Conservation (phyloP, 2,888 invertebrate species). For the Clitarchus hookeri region DNA sequence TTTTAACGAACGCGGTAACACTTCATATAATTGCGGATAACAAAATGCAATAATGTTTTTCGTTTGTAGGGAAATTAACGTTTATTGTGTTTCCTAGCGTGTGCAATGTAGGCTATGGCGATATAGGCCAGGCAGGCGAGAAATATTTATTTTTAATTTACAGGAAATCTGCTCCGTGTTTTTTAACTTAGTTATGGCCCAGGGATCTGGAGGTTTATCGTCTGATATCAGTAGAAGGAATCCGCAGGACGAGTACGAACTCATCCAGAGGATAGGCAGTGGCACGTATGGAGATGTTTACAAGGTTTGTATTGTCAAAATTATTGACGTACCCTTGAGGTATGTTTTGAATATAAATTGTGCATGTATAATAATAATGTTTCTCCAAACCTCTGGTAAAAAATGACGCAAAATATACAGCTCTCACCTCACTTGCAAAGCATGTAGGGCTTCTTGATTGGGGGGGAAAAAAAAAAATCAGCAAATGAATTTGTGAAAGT, state of each 20-base stretch:
- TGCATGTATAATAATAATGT: too few relatives aligned
- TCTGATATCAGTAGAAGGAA: slow-evolving; percentile 93
- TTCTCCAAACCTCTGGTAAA: not conserved
- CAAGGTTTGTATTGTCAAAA: slow-evolving; percentile 71
- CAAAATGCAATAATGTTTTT: not conserved
- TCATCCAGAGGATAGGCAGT: slow-evolving; percentile 97
- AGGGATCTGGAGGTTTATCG: slow-evolving; percentile 80
- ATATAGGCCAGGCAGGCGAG: slow-evolving; percentile 29
- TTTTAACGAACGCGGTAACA: too few relatives aligned
- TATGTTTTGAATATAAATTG: not conserved
- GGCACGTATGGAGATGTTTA: slow-evolving; percentile 99
- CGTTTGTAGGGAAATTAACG: not conserved
- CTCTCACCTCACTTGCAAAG: not conserved
- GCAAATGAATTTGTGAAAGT: not conserved
- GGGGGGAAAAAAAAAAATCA: not conserved
- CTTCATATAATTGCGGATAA: too few relatives aligned
- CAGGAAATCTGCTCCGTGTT: not conserved
- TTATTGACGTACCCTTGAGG: slow-evolving; percentile 27
- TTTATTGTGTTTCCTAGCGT: not conserved
- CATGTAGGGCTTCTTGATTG: not conserved
- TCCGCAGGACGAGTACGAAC: slow-evolving; percentile 97
- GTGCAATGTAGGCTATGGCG: slow-evolving; percentile 32
- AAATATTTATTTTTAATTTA: slow-evolving; percentile 34
- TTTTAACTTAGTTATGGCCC: slow-evolving; percentile 60
- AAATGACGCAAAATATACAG: not conserved